Evolutionary conservation across 2,113 vertebrate species (phyloP), one percentile per base, ranked within the genome.

Genomic region (Nicator chloris): DNA sequence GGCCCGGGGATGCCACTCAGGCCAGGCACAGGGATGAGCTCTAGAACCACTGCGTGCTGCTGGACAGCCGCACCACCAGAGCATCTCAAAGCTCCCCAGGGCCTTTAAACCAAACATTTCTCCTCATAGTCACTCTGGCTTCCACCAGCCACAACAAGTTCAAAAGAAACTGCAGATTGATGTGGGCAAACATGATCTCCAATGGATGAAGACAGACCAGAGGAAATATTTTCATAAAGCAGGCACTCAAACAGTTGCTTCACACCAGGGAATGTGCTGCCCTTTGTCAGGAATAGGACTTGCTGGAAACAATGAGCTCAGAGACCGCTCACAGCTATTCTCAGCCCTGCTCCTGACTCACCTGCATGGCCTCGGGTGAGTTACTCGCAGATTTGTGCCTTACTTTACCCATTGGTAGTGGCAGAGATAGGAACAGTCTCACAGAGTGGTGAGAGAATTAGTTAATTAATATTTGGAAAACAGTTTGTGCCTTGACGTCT

Each of bases 401-500:
- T 68, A 82, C 53, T 96, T 95, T 92, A 92, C 75, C 85, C 73
- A 54, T 0, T 39, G 70, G 76, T 56, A 90, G 87, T 53, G 85
- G 65, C 68, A 93, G 92, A 94, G 90, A 91, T 95, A 96, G 93
- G 92, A 96, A 96, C 86, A 90, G 76, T 92, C 88, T 92, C 83
- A 82, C 9, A 4, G 78, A 86, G 85, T 22, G 68, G 40, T 90
- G 68, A 11, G 71, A 91, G 64, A 94, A 94, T 92, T 87, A 88
- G 90, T 97, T 96, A 95, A 96, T 97, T 96, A 97, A 75, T 94
- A 95, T 95, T 95, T 96, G 75, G 88, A 88, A 95, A 95, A 77
- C 64, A 82, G 68, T 51, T 96, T 95, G 68, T 88, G 92, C 91
- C 86, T 95, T 95, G 92, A 96, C 81, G 66, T 93, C 96, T 96